phyloP scores from a whole-genome alignment of 2,888 invertebrate genomes.

The Oxyteleia sp. region DNA sequence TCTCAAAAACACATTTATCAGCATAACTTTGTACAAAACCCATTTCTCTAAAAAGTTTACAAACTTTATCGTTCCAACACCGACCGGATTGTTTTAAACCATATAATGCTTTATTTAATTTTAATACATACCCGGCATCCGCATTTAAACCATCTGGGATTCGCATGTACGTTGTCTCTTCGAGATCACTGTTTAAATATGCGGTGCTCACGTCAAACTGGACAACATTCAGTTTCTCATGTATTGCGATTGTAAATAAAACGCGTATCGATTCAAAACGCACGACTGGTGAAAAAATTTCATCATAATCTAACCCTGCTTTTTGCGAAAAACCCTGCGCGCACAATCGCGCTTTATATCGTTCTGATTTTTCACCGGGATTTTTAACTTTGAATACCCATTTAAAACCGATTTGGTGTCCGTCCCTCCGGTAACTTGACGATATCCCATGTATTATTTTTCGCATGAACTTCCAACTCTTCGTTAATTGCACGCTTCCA shows the following conservation, averaged over 20 bases:
- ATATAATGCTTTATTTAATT: neutral
- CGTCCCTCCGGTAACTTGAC: neutral
- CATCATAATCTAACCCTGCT: neutral
- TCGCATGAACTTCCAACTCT: neutral
- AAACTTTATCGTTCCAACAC: neutral
- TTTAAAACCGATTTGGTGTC: neutral
- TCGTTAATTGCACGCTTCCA: neutral
- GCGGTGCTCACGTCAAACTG: neutral
- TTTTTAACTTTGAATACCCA: neutral
- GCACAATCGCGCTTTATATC: neutral
- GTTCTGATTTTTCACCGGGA: neutral
- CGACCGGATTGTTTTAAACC: neutral
- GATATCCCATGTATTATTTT: neutral
- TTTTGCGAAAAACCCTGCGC: neutral
- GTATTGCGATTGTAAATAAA: neutral
- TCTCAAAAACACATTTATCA: slow-evolving; percentile 44
- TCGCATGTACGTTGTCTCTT: neutral
- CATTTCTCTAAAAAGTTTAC: neutral
- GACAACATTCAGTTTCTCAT: neutral
- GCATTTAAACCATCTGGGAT: neutral
- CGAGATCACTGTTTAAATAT: neutral
- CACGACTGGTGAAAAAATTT: neutral
- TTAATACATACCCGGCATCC: neutral
- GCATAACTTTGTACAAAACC: slow-evolving; percentile 38
- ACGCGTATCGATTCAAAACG: neutral